Evolutionary conservation across 1,140 invertebrate species (phyloP).

Genomic region (Uloborus diversus): DNA sequence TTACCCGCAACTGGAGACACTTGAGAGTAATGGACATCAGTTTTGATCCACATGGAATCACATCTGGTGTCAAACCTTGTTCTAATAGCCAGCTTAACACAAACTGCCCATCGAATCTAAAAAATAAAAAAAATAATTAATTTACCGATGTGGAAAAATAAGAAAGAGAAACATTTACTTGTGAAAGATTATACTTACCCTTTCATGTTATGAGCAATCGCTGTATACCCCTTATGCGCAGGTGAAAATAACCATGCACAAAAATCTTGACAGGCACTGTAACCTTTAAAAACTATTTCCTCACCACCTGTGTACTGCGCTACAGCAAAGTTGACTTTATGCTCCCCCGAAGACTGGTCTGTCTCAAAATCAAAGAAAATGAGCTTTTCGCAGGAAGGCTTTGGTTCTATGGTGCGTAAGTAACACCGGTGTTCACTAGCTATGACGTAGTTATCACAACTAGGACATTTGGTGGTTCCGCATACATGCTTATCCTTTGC

Average conservation of each 20-base stretch:
- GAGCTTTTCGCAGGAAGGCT: background rate
- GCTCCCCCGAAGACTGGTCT: background rate
- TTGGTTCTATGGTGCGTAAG: background rate
- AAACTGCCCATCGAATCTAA: background rate
- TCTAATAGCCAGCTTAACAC: background rate
- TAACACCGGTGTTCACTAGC: background rate
- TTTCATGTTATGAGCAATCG: background rate
- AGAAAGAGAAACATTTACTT: too few relatives aligned
- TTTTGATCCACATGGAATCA: background rate
- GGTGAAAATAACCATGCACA: background rate
- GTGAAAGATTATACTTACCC: too few relatives aligned
- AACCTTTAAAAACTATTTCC: background rate
- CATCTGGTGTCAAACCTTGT: background rate
- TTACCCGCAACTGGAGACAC: background rate
- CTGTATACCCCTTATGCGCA: background rate
- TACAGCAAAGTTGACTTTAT: background rate
- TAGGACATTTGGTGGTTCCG: background rate
- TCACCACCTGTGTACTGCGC: background rate
- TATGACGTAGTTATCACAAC: background rate
- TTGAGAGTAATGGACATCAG: background rate
- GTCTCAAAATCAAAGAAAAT: background rate
- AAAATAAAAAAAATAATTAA: too few relatives aligned
- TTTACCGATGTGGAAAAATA: too few relatives aligned
- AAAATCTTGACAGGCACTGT: background rate
- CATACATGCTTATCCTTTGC: background rate